Conservation (phyloP, 2,113 vertebrate species). For the Serilophus lunatus region DNA sequence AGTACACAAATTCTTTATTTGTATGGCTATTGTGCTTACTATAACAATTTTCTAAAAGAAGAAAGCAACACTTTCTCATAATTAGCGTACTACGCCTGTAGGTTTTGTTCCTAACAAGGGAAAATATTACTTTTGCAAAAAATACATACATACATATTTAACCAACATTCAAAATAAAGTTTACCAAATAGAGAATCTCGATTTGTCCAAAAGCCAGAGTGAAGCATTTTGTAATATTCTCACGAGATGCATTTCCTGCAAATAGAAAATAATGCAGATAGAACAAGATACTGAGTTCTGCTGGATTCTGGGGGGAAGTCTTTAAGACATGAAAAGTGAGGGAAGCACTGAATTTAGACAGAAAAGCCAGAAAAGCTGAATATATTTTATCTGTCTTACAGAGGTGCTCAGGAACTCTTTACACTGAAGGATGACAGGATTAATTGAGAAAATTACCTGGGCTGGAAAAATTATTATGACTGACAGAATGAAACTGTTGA, state of each 20-base stretch:
- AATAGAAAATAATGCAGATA: background rate
- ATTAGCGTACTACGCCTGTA: background rate
- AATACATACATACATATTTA: background rate
- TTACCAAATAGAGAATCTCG: background rate
- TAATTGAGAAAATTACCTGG: constrained; percentile 1
- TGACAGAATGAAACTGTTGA: background rate
- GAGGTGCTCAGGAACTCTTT: background rate
- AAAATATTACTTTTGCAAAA: background rate
- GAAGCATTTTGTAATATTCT: background rate
- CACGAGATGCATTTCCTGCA: background rate
- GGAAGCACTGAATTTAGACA: background rate
- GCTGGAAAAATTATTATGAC: background rate
- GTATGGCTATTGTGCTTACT: rapidly evolving
- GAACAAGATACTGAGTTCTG: background rate
- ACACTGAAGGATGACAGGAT: background rate
- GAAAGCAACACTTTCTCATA: background rate
- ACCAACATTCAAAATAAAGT: background rate
- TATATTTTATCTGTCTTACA: background rate
- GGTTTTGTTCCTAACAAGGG: background rate
- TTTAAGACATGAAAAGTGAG: background rate
- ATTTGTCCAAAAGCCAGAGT: background rate
- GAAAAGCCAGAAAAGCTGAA: background rate
- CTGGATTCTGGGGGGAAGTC: background rate
- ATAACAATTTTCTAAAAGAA: background rate
- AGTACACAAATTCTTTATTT: background rate